phyloP scores from a whole-genome alignment of 2,888 invertebrate genomes.

The Cosmia trapezina region DNA sequence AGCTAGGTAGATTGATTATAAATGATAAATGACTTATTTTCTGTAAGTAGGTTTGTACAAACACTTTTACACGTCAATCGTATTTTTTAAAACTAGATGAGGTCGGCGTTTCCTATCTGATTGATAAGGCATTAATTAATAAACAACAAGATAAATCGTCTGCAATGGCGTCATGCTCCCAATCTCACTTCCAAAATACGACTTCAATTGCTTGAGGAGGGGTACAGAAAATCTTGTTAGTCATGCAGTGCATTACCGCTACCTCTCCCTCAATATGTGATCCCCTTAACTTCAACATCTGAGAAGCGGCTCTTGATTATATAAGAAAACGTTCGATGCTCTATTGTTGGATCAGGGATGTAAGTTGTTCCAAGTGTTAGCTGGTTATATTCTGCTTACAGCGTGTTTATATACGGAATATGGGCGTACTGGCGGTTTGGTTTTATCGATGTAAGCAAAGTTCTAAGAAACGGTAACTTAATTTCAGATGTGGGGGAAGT shows the following conservation, averaged over 20 bases:
- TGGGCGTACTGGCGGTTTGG: conserved; percentile 15
- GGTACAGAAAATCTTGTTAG: conserved; percentile 47
- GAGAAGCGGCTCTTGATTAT: conserved; percentile 81
- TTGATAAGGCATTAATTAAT: neutral
- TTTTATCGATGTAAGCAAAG: conserved; percentile 34
- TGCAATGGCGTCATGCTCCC: neutral
- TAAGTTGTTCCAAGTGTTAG: conserved; percentile 76
- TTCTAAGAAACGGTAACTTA: conserved; percentile 17
- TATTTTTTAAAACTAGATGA: no score
- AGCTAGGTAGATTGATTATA: no score
- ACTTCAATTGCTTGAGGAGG: conserved; percentile 18
- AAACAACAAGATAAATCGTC: conserved; percentile 9
- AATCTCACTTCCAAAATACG: conserved; percentile 7
- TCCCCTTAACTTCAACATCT: conserved; percentile 67
- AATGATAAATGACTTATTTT: no score
- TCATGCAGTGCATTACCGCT: conserved; percentile 42
- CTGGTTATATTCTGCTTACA: conserved; percentile 54
- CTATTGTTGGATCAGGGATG: conserved; percentile 76
- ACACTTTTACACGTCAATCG: no score
- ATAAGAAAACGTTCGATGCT: conserved; percentile 84
- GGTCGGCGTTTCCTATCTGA: no score
- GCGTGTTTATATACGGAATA: conserved; percentile 76
- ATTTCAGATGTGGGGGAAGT: conserved; percentile 9
- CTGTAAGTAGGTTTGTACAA: no score
- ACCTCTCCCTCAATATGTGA: conserved; percentile 41